These are phyloP conservation scores for Pristionchus maxplancki DNA, from an alignment of 2,888 invertebrate genomes.

Conservation along the genomic window DNA sequence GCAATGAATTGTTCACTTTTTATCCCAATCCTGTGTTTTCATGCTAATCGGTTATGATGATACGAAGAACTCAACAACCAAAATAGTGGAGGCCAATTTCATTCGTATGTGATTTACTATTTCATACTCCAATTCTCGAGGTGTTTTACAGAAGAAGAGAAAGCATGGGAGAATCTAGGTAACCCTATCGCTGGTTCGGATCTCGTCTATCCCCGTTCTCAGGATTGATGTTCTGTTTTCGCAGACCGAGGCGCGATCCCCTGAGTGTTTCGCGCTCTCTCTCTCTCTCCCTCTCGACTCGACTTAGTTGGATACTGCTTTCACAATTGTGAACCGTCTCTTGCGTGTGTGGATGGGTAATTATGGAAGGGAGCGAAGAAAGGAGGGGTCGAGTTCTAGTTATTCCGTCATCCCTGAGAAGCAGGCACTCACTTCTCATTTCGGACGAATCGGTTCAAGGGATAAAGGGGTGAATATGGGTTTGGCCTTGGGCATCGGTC, in stretches of 20 bases:
- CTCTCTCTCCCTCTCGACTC: not conserved
- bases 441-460: not conserved
- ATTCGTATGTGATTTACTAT: too few relatives aligned
- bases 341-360: not conserved
- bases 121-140: not conserved
- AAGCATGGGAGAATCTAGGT: not conserved
- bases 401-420: constrained; percentile 44
- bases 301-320: not conserved
- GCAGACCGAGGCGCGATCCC: not conserved
- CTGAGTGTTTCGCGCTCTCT: not conserved
- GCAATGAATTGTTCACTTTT: constrained; percentile 31
- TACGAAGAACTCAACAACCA: too few relatives aligned
- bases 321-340: constrained; percentile 9
- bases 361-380: not conserved
- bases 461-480: not conserved
- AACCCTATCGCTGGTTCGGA: not conserved
- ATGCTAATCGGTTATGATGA: too few relatives aligned
- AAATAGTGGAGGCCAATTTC: too few relatives aligned
- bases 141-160: not conserved
- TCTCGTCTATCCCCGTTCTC: not conserved
- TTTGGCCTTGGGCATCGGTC: constrained; percentile 54
- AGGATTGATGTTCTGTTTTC: constrained; percentile 17
- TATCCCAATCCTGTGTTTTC: not conserved
- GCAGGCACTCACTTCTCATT: not conserved
- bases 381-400: constrained; percentile 34